Evolutionary conservation across 2,797 vertebrate genomes (phyloP), one percentile per base, ranked within the genome.

Genomic region (Enteromius mattozi): DNA sequence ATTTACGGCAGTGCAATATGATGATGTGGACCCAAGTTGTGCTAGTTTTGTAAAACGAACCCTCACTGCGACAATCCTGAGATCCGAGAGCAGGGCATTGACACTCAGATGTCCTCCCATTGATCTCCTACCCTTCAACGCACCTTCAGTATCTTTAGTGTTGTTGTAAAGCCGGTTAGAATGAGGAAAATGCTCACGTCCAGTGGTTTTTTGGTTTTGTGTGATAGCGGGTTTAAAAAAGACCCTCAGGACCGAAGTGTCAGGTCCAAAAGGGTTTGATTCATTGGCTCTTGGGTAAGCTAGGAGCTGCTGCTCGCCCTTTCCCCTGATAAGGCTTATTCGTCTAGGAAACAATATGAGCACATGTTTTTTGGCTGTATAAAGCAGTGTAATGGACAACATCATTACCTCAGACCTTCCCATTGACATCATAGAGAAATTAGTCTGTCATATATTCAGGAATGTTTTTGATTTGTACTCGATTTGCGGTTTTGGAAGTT

Each of bases 1-100:
- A 84, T 89, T 87, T 78, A 88, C 75, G 81, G 71, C 76, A 19
- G 63, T 74, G 75, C 74, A 77, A 84, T 86, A 84, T 87, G 81
- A 81, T 84, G 70, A 87, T 75, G 69, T 61, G 81, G 30, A 30
- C 83, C 40, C 1, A 87, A 68, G 70, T 84, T 84, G 76, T 71
- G 83, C 76, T 65, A n/a, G 76, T 86, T 88, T 82, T 81, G 51
- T 80, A 71, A 79, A 84, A 82, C 66, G 69, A 77, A 79, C 65
- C 37, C 54, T 47, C 84, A 71, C 83, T 33, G 56, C 80, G 78
- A 72, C 40, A 47, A 21, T 81, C 71, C 54, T 68, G 54, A 80
- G 74, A 30, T 24, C 35, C 16, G 70, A 78, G 75, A 83, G 69
- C 14, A 35, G 35, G 56, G 47, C n/a, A 27, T 40, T 74, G 77